Evolutionary conservation across 2,888 invertebrate genomes (phyloP).

Genomic region (Eilema griseolum): DNA sequence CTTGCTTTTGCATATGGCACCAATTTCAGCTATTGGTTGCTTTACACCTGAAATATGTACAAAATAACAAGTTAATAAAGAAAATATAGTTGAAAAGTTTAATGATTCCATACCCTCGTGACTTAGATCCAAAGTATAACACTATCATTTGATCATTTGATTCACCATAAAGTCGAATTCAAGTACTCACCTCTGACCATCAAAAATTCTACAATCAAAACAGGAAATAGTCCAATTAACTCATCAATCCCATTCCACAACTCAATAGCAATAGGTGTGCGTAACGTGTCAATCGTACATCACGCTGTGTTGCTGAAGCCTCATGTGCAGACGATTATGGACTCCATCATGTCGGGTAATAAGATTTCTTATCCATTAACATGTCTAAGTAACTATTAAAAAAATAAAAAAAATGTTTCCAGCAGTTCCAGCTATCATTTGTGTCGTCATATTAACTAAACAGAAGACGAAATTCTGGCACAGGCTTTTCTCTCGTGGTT

Average conservation of each 20-base stretch:
- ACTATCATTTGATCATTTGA: no score
- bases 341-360: conserved; percentile 94
- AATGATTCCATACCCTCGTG: no score
- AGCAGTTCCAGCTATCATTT: no score
- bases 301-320: conserved; percentile 93
- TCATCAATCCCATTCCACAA: conserved; percentile 1
- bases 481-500: no score
- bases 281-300: conserved; percentile 72
- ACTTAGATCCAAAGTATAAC: no score
- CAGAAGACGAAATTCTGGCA: no score
- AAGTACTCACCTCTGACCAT: neutral
- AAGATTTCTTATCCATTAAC: neutral
- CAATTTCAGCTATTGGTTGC: conserved; percentile 97
- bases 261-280: neutral
- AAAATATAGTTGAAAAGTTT: neutral
- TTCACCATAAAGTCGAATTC: no score
- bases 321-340: conserved; percentile 96
- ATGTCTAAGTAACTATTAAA: no score
- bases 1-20: conserved; percentile 93
- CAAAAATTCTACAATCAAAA: neutral
- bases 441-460: no score
- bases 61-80: neutral
- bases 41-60: conserved; percentile 88
- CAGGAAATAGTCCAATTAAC: neutral
- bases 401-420: no score